Conservation (phyloP, 2,113 vertebrate genomes). For the Rhombomys opimus region DNA sequence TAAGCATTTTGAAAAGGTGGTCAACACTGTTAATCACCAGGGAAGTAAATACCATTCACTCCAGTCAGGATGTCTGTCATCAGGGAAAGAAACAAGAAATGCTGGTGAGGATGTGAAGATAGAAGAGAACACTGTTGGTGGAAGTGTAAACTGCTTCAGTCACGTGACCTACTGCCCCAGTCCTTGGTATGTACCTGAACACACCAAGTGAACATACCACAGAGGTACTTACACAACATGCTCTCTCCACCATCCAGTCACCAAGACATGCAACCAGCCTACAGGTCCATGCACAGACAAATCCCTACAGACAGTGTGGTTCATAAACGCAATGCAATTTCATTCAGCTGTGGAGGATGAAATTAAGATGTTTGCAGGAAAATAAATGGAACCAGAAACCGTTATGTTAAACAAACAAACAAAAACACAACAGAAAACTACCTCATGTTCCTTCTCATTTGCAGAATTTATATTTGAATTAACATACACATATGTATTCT, state of each 20-base stretch:
- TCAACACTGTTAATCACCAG: not conserved
- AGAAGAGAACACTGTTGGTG: not conserved
- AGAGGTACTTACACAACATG: too few species aligned
- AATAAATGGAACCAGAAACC: not conserved
- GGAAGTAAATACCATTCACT: too few species aligned
- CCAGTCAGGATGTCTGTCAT: not conserved
- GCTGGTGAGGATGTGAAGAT: not conserved
- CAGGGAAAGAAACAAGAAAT: not conserved
- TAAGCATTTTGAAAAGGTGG: not conserved
- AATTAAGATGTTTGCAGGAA: not conserved
- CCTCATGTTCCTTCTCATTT: not conserved
- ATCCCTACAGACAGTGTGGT: too few species aligned
- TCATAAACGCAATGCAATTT: not conserved
- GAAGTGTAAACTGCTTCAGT: not conserved
- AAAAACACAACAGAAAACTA: not conserved
- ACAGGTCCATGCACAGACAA: not conserved
- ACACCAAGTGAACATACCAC: not conserved
- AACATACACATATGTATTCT: not conserved
- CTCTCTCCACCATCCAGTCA: too few species aligned
- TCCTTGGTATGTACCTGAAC: not conserved
- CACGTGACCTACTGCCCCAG: not conserved
- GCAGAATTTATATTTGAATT: not conserved
- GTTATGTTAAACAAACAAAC: not conserved
- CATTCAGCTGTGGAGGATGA: not conserved
- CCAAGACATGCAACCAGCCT: not conserved